These are phyloP conservation scores for Xiphias gladius DNA, from an alignment of 2,113 vertebrate genomes.

Conservation along the genomic window DNA sequence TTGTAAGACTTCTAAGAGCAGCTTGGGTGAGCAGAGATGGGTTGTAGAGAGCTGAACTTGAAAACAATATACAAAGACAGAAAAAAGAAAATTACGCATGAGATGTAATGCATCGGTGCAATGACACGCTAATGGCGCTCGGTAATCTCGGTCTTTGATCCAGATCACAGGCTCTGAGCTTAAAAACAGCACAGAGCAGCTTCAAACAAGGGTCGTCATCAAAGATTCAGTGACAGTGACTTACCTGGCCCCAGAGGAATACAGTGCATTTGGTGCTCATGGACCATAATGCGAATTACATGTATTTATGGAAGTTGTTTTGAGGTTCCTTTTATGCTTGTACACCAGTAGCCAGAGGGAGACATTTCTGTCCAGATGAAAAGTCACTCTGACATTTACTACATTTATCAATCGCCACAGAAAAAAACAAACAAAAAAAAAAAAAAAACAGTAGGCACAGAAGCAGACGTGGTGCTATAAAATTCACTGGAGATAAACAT, in stretches of 20 bases:
- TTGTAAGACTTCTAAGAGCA: not conserved
- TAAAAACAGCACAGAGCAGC: not conserved
- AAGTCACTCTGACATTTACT: slow-evolving; percentile 17
- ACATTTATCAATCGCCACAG: not conserved
- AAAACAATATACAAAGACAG: not conserved
- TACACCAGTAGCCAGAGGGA: not conserved
- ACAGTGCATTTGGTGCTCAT: not conserved
- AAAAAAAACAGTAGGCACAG: not conserved
- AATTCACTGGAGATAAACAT: not conserved
- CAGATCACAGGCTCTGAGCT: slow-evolving; percentile 27
- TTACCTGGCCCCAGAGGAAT: not conserved
- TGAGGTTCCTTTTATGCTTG: slow-evolving; percentile 37
- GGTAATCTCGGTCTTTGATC: slow-evolving; percentile 52
- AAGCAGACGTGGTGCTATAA: not conserved
- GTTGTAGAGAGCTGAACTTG: not conserved
- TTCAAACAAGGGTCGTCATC: slow-evolving; percentile 39
- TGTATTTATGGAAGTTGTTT: slow-evolving; percentile 12
- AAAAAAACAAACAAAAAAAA: slow-evolving; percentile 16
- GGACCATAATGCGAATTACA: slow-evolving; percentile 8
- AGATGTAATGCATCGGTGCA: slow-evolving; percentile 16
- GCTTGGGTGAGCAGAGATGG: not conserved
- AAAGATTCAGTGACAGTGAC: not conserved
- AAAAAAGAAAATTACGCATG: slow-evolving; percentile 1
- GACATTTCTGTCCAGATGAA: slow-evolving; percentile 3
- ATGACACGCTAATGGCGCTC: slow-evolving; percentile 10